A percentile compares a stretch with the other conserved stretches of the same genome.
Conservation (phyloP, 30 jellyfish, hydroid and myxozoan genomes). For the Aurelia aurita region DNA sequence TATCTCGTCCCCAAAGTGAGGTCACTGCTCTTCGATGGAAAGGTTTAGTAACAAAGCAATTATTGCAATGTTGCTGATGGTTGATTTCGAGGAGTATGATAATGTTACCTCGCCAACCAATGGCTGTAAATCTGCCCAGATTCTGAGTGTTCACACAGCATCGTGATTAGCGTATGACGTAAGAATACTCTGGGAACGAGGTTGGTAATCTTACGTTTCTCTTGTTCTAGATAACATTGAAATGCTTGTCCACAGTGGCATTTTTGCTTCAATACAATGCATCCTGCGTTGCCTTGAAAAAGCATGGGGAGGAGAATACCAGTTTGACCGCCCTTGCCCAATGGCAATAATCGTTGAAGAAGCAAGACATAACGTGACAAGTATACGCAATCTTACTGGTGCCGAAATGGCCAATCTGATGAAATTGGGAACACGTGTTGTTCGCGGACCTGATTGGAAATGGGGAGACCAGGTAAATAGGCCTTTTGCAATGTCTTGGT, state of each 20-base stretch:
- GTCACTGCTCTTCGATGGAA: too few species aligned
- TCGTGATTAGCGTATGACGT: too few species aligned
- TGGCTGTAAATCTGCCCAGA: too few species aligned
- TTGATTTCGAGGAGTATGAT: too few species aligned
- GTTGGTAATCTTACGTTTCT: too few species aligned
- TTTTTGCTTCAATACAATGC: conserved; percentile 67
- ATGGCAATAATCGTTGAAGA: conserved; percentile 78
- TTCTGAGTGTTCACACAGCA: too few species aligned
- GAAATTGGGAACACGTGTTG: conserved; percentile 89
- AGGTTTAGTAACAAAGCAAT: too few species aligned
- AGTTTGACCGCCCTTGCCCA: conserved; percentile 56
- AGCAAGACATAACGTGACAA: conserved; percentile 74
- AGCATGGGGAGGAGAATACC: conserved; percentile 33
- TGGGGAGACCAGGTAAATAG: conserved; percentile 95
- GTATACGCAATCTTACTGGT: conserved; percentile 75
- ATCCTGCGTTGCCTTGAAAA: conserved; percentile 45
- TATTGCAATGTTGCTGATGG: too few species aligned
- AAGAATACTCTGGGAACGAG: too few species aligned
- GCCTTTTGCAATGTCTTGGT: too few species aligned
- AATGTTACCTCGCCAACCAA: too few species aligned
- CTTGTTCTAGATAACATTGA: conserved; percentile 77
- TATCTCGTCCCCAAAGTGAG: too few species aligned
- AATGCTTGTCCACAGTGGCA: conserved; percentile 73
- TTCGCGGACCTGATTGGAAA: conserved; percentile 94
- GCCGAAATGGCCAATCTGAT: conserved; percentile 80